Evolutionary conservation across 2,113 vertebrate species (phyloP).

Genomic region (Prunella himalayana): DNA sequence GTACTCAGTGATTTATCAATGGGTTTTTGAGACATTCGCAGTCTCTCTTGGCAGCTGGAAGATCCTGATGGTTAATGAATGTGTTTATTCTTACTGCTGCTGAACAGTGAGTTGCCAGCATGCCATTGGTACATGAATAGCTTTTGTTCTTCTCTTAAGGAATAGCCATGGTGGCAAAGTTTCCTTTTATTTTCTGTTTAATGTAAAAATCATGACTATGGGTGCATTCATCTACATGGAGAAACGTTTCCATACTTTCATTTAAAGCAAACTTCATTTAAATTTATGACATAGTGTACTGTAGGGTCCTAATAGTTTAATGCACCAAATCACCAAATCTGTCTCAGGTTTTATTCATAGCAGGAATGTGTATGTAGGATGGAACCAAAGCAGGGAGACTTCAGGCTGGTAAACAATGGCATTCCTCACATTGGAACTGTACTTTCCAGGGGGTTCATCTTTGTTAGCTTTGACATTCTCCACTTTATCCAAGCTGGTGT

Average conservation of each 20-base stretch:
- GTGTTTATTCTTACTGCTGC: slow-evolving; percentile 43
- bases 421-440: background rate
- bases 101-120: background rate
- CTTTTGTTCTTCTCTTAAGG: slow-evolving; percentile 10
- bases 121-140: slow-evolving; percentile 11
- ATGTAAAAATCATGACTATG: background rate
- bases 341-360: background rate
- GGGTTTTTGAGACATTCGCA: background rate
- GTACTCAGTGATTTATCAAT: background rate
- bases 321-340: background rate
- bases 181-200: background rate
- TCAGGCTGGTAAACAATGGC: background rate
- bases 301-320: background rate
- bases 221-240: background rate
- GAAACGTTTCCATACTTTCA: background rate
- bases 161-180: background rate
- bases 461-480: background rate
- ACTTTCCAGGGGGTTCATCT: background rate
- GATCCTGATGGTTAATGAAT: slow-evolving; percentile 19
- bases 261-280: background rate
- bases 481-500: background rate
- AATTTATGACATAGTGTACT: background rate
- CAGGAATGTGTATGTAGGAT: background rate
- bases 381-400: background rate
- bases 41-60: slow-evolving; percentile 34